These are phyloP conservation scores for Bubo blakistoni DNA, from an alignment of 2,113 vertebrate species.

Conservation along the genomic window DNA sequence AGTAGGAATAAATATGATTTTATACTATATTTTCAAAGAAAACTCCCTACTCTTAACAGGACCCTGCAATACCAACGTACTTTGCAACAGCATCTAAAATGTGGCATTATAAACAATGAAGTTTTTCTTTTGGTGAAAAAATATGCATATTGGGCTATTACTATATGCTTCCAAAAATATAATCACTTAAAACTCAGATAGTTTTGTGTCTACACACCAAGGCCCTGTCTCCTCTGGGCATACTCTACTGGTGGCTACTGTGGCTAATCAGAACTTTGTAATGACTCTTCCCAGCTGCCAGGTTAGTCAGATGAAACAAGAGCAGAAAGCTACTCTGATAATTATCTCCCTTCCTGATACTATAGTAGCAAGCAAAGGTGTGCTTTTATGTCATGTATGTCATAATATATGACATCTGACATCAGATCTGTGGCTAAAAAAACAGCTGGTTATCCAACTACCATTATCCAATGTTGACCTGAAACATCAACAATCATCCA, in stretches of 20 bases:
- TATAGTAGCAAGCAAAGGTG: not conserved
- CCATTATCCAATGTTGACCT: not conserved
- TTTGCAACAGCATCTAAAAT: not conserved
- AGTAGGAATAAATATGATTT: not conserved
- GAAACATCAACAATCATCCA: not conserved
- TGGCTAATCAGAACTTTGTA: not conserved
- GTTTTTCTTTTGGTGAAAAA: not conserved
- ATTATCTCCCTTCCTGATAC: not conserved
- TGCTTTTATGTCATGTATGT: not conserved
- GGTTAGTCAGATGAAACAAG: not conserved
- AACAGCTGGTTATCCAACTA: not conserved
- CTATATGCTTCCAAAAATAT: not conserved
- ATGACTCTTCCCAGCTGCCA: not conserved
- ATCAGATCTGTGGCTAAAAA: not conserved
- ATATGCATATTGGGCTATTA: not conserved
- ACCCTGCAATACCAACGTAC: not conserved
- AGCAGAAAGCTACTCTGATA: not conserved
- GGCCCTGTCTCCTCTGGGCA: not conserved
- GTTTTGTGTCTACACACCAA: not conserved
- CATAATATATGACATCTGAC: not conserved
- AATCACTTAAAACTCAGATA: not conserved
- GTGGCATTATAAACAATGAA: not conserved
- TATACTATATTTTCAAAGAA: not conserved
- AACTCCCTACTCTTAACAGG: not conserved
- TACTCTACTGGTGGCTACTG: not conserved